Conservation (phyloP, 2,113 vertebrate species). For the Scomber japonicus region DNA sequence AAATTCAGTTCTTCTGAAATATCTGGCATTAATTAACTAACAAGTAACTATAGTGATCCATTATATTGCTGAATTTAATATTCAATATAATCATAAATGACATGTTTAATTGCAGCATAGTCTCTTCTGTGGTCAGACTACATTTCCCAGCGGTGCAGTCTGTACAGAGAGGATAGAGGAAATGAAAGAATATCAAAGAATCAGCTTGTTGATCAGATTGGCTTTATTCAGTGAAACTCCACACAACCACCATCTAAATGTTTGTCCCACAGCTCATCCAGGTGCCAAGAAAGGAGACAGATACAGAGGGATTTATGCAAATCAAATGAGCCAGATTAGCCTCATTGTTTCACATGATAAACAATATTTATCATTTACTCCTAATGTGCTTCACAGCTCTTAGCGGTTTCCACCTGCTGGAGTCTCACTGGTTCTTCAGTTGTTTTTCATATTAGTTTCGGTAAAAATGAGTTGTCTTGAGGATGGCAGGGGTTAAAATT, state of each 20-base stretch:
- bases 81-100: too few species aligned
- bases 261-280: not conserved
- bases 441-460: conserved; percentile 29
- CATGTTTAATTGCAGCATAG: too few species aligned
- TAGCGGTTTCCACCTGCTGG: conserved; percentile 22
- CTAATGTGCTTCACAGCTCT: not conserved
- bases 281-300: not conserved
- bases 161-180: too few species aligned
- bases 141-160: not conserved
- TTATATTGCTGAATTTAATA: too few species aligned
- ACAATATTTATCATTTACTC: not conserved
- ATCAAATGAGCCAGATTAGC: conserved; percentile 10
- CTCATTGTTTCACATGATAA: not conserved
- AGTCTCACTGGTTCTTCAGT: conserved; percentile 60
- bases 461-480: conserved; percentile 23
- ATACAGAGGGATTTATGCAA: conserved; percentile 27
- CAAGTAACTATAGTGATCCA: too few species aligned
- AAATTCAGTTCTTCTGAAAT: too few species aligned
- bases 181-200: not conserved
- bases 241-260: conserved; percentile 1
- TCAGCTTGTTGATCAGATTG: conserved; percentile 27
- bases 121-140: not conserved
- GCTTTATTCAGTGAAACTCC: conserved; percentile 82
- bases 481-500: not conserved
- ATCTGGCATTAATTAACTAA: too few species aligned